A percentile compares a stretch with the other conserved stretches of the same genome.
Conservation (phyloP, 2,888 invertebrate genomes). For the Pristionchus arcanus region DNA sequence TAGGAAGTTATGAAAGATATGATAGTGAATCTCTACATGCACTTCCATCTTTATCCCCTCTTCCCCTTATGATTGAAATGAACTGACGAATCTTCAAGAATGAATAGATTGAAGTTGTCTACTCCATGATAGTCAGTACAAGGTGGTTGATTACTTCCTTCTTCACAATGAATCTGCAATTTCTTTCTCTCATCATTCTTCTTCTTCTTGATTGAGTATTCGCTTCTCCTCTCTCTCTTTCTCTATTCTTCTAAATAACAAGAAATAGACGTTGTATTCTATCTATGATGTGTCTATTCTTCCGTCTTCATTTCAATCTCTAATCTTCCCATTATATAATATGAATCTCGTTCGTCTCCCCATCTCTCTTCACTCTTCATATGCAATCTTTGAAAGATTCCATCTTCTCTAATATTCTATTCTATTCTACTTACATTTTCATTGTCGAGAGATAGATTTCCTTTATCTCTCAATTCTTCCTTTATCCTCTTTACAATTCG, state of each 20-base stretch:
- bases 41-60: not conserved
- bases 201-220: slow-evolving; percentile 11
- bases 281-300: not conserved
- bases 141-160: slow-evolving; percentile 20
- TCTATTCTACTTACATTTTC: slow-evolving; percentile 36
- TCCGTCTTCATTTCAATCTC: slow-evolving; percentile 8
- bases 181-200: slow-evolving; percentile 8
- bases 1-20: not conserved
- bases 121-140: slow-evolving; percentile 35
- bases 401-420: not conserved
- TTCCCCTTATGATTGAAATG: not conserved
- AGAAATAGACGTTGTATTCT: not conserved
- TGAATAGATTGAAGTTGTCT: slow-evolving; percentile 40
- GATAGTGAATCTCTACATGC: not conserved
- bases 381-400: too few species aligned
- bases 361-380: not conserved
- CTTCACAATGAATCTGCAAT: slow-evolving; percentile 50
- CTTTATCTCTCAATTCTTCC: slow-evolving; percentile 30
- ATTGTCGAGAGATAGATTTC: slow-evolving; percentile 47
- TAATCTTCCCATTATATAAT: not conserved
- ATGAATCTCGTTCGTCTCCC: not conserved
- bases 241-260: slow-evolving; percentile 20
- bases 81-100: slow-evolving; percentile 53
- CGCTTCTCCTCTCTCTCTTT: not conserved
- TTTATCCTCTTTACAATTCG: slow-evolving; percentile 11